Percentiles rank a stretch among this genome's conserved stretches.
Conservation (phyloP, 2,888 invertebrate genomes). For the Drosophila pseudotalamancana region DNA sequence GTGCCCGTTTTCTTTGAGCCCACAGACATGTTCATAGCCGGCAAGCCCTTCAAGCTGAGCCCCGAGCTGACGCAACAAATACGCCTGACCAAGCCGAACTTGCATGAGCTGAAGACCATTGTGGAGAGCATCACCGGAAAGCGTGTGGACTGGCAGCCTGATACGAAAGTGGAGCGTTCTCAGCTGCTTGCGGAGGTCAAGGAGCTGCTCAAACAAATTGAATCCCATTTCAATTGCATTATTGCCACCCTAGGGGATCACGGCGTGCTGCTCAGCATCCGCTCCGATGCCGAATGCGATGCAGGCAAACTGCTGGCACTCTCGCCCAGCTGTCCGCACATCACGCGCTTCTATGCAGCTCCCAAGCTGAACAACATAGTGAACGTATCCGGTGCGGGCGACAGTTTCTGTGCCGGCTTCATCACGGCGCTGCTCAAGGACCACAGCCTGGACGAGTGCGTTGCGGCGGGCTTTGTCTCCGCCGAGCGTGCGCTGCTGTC, state of each 20-base stretch:
- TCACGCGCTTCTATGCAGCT: constrained; percentile 65
- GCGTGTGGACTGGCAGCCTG: constrained; percentile 32
- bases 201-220: constrained; percentile 82
- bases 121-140: constrained; percentile 84
- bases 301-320: constrained; percentile 34
- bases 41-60: constrained; percentile 87
- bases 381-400: constrained; percentile 94
- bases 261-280: constrained; percentile 86
- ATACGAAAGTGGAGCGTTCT: constrained; percentile 17
- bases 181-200: constrained; percentile 75
- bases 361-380: constrained; percentile 84
- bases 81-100: constrained; percentile 91
- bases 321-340: constrained; percentile 59
- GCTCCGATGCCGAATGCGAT: constrained; percentile 45
- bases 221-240: constrained; percentile 86
- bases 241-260: constrained; percentile 87
- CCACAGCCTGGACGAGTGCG: constrained; percentile 86
- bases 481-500: constrained; percentile 87
- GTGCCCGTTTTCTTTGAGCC: constrained; percentile 97
- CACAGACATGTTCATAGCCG: constrained; percentile 91
- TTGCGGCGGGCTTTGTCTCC: constrained; percentile 87
- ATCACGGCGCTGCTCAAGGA: constrained; percentile 87
- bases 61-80: constrained; percentile 72
- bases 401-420: constrained; percentile 90
- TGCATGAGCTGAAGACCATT: constrained; percentile 90